Percentiles rank a stretch among this genome's conserved stretches.
These are phyloP conservation scores for Lycorma delicatula DNA, from an alignment of 1,140 invertebrate genomes.

Conservation along the genomic window DNA sequence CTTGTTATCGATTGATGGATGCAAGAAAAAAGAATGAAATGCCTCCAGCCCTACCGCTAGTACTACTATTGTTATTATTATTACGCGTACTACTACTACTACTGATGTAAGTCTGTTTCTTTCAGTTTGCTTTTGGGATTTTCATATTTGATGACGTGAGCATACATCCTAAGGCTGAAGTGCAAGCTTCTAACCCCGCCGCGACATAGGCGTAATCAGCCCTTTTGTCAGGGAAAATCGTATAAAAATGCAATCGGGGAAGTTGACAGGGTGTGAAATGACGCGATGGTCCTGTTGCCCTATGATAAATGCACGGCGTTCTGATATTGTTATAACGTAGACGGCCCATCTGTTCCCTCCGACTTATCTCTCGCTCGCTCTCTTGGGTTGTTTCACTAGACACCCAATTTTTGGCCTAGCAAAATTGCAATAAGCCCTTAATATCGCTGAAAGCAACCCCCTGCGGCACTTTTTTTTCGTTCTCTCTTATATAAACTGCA, in stretches of 20 bases:
- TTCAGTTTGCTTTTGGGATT: constrained; percentile 1
- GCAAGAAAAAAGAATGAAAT: too few relatives aligned
- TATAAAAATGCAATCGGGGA: constrained; percentile 20
- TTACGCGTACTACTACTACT: too few relatives aligned
- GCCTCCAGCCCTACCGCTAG: too few relatives aligned
- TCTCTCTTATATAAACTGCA: too few relatives aligned
- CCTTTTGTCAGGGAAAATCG: constrained; percentile 17
- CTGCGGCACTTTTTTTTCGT: neutral
- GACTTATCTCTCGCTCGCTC: too few relatives aligned
- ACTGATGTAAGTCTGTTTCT: neutral
- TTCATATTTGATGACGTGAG: constrained; percentile 6
- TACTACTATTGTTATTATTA: too few relatives aligned
- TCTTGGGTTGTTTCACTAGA: neutral
- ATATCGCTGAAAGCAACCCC: constrained; percentile 4
- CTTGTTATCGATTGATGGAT: too few relatives aligned
- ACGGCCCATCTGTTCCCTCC: too few relatives aligned
- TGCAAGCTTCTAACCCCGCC: too few relatives aligned
- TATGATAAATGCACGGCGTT: constrained; percentile 15
- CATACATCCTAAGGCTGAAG: too few relatives aligned
- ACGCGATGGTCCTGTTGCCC: neutral
- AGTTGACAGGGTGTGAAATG: constrained; percentile 21
- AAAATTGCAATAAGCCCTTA: constrained; percentile 7
- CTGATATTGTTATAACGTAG: constrained; percentile 6
- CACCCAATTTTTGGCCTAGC: constrained; percentile 1
- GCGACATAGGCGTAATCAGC: constrained; percentile 9